Evolutionary conservation across 1,140 invertebrate species (phyloP), one percentile per base, ranked within the genome.

Genomic region (Orussus abietinus): DNA sequence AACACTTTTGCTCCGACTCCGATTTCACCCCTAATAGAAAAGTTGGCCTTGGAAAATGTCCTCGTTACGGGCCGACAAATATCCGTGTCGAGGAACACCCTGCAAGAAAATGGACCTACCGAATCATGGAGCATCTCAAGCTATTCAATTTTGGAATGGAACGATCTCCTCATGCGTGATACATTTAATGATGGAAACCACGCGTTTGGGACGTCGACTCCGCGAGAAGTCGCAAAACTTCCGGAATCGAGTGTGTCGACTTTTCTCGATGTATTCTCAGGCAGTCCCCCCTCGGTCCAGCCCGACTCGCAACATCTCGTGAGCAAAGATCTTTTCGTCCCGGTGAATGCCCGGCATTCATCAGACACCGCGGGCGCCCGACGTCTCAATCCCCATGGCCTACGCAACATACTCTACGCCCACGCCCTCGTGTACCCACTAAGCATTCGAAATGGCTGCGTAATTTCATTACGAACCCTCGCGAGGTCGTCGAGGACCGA

Each of bases 311-410:
- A 25, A 25, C 22, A 25, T 25, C 22, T n/a, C 22, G 22, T n/a
- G 49, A 40, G 56, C 50, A 53, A 54, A 55, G 54, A 62, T 65
- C 64, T 67, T 64, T 66, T 64, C 60, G 63, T 65, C 60, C 47
- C 54, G 49, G 53, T 67, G 64, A 72, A 70, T 68, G 60, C 61
- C 45, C 47, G 43, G 62, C 67, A 74, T 72, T 65, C 64, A 72
- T 74, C 70, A 72, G 64, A 64, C 69, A 54, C 69, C 57, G 49
- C 69, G 56, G 68, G 69, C 66, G 68, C 66, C 53, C 62, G 70
- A 74, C 68, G 60, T 74, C 70, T 74, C 66, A 74, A 74, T 74
- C 62, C 65, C 53, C 57, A 42, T 51, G 34, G 49, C 55, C 55
- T 59, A 55, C 49, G 56, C 52, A 49, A 25, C 43, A 38, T 54